Base-by-base conservation (phyloP, 2,113 vertebrate genomes). In the Centropristis striata region DNA sequence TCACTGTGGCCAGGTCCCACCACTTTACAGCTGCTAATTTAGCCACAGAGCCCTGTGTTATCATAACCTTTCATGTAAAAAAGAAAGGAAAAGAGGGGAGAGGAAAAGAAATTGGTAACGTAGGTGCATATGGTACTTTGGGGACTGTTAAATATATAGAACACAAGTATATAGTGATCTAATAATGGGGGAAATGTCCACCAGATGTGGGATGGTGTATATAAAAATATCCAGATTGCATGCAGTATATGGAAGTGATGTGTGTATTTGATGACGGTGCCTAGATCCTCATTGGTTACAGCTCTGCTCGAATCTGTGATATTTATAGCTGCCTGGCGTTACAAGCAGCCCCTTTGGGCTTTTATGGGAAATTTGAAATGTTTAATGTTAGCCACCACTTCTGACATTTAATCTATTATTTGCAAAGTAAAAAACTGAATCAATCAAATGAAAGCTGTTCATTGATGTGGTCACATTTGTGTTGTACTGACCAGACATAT, bases 41-140 rank as follows among this genome's bases (percentile, higher is more conserved):
- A 75, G 80, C 65, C 84, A 46, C 80, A 76, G 67, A 80, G 74
- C 75, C 80, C 41, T 50, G 20, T 90, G 84, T 90, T 92, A 86
- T 92, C 72, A 85, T 93, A 91, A 92, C 80, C 88, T 88, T 84
- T 89, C 74, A 89, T 83, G 70, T 85, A 59, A 81, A 75, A 60
- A 55, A 71, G 23, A 60, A 70, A 65, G 18, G 53, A 60, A 53
- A 65, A 75, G 14, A 66, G 36, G 42, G 42, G 39, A 77, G 53
- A 68, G 63, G 59, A 32, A 61, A 78, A 72, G 9, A 74, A 74
- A 79, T 51, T 60, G 44, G 60, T 80, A 76, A 86, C 36, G 13
- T 74, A 71, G 71, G 80, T 61, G 63, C 25, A 27, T 66, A 81
- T 75, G 47, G 75, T 72, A 39, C 78, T 87, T 80, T 53, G 59